Percentiles rank a stretch among this genome's conserved stretches.
phyloP scores from a whole-genome alignment of 2,797 vertebrate genomes.

The Liasis olivaceus region DNA sequence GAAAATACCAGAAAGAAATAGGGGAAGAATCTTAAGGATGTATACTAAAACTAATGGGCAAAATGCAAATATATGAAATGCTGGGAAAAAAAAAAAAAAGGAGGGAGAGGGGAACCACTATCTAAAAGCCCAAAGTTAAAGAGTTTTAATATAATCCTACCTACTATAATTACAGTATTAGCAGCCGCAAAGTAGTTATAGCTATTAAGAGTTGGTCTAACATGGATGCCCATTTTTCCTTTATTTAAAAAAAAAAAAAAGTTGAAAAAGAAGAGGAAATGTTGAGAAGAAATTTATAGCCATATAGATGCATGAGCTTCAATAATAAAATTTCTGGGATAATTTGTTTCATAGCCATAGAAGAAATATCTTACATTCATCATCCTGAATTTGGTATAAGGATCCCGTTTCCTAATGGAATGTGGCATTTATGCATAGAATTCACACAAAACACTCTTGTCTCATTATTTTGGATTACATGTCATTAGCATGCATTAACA shows the following conservation, averaged over 20 bases:
- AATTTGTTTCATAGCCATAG: not conserved
- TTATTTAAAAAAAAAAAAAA: not conserved
- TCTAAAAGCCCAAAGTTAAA: not conserved
- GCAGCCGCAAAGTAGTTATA: not conserved
- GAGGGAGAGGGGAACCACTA: not conserved
- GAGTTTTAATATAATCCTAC: not conserved
- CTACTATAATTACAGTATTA: not conserved
- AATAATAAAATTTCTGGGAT: not conserved
- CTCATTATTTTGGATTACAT: constrained; percentile 28
- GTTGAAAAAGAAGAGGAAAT: not conserved
- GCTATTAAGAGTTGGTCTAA: not conserved
- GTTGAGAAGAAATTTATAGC: not conserved
- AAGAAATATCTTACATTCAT: not conserved
- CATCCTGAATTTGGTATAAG: not conserved
- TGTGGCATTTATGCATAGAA: not conserved
- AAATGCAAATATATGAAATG: not conserved
- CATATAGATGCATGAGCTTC: not conserved
- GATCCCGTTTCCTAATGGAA: constrained; percentile 1
- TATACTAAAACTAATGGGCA: not conserved
- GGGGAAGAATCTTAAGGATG: not conserved
- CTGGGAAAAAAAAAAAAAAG: not conserved
- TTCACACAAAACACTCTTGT: not conserved
- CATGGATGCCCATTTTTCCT: not conserved
- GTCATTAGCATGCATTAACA: constrained; percentile 21
- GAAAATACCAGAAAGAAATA: not conserved